Evolutionary conservation across 1,140 invertebrate species (phyloP).

Genomic region (Pseudomyrmex concolor): DNA sequence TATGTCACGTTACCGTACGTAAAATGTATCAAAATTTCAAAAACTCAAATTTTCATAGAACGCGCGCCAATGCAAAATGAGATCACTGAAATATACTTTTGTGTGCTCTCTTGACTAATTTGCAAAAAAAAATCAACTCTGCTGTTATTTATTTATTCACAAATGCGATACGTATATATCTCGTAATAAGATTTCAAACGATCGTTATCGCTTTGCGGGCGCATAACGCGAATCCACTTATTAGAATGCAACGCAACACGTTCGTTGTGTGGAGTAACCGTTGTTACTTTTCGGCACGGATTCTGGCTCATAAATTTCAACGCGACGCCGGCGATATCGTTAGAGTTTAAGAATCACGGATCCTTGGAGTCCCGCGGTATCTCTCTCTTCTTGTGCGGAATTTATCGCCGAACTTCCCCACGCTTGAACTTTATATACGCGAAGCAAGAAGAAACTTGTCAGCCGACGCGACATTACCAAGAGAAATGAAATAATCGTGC

Average conservation of each 20-base stretch:
- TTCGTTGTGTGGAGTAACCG: conserved; percentile 34
- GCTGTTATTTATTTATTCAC: too few species aligned
- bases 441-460: conserved; percentile 43
- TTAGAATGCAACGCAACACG: conserved; percentile 28
- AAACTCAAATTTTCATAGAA: conserved; percentile 5
- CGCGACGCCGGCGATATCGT: conserved; percentile 54
- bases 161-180: not conserved
- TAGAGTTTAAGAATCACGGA: conserved; percentile 54
- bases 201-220: conserved; percentile 5
- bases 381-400: conserved; percentile 33
- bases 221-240: conserved; percentile 22
- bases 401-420: conserved; percentile 45
- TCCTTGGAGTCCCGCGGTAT: conserved; percentile 29
- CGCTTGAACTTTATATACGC: conserved; percentile 49
- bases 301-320: conserved; percentile 51
- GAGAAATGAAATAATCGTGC: conserved; percentile 45
- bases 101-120: too few species aligned
- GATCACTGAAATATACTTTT: too few species aligned
- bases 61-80: too few species aligned
- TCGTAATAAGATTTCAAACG: not conserved
- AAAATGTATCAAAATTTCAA: not conserved
- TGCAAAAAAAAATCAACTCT: too few species aligned
- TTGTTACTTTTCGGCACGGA: conserved; percentile 43
- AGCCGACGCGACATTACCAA: conserved; percentile 23
- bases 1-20: not conserved